Conservation (phyloP, 2,113 vertebrate genomes). For the Notarius quadriscutis region DNA sequence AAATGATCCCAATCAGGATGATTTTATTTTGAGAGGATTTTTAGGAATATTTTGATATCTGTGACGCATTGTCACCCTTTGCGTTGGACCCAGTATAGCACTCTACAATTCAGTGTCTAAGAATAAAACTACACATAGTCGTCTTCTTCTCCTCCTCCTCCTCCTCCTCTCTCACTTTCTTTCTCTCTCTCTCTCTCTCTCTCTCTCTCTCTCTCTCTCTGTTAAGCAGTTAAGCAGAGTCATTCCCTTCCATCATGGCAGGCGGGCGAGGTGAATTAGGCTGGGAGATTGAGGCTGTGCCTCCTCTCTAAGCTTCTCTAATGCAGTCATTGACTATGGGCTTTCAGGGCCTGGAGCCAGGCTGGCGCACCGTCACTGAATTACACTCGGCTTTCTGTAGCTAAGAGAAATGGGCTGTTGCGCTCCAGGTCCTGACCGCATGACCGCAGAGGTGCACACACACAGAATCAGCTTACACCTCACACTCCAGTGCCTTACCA, state of each 20-base stretch:
- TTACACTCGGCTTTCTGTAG: conserved; percentile 58
- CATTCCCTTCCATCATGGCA: conserved; percentile 68
- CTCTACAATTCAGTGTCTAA: background rate
- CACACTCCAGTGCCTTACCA: conserved; percentile 33
- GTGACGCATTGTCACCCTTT: background rate
- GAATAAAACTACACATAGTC: background rate
- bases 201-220: conserved; percentile 49
- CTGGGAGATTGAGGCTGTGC: conserved; percentile 71
- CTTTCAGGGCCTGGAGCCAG: conserved; percentile 58
- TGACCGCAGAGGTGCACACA: conserved; percentile 17
- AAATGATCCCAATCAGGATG: background rate
- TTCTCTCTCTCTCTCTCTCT: conserved; percentile 52
- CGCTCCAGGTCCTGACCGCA: conserved; percentile 38
- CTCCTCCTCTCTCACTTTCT: conserved; percentile 39
- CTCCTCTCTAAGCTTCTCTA: conserved; percentile 53
- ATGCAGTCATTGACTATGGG: conserved; percentile 62
- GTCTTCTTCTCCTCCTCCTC: background rate
- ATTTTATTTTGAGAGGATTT: background rate
- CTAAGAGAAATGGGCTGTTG: conserved; percentile 47
- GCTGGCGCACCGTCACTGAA: conserved; percentile 65
- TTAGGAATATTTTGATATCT: background rate
- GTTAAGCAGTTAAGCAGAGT: conserved; percentile 62
- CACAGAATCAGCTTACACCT: conserved; percentile 13
- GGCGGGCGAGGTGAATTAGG: conserved; percentile 69
- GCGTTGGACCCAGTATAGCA: background rate